These are phyloP conservation scores for Eurois occulta DNA, from an alignment of 2,888 invertebrate genomes.

Conservation along the genomic window DNA sequence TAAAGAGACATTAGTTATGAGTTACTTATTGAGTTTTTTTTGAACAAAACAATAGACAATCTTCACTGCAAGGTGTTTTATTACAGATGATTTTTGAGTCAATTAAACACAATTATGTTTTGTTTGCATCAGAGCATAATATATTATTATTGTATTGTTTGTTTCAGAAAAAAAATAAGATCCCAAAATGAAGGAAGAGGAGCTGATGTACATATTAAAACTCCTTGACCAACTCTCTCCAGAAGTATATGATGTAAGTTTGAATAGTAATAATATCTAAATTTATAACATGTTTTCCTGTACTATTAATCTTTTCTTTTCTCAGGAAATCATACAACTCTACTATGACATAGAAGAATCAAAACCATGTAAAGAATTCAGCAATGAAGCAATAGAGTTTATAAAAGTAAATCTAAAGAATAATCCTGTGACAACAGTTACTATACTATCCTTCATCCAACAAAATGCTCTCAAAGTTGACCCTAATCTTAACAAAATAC, in stretches of 20 bases:
- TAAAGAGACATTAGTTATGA: background rate
- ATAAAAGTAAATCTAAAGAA: slow-evolving; percentile 84
- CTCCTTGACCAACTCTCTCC: slow-evolving; percentile 82
- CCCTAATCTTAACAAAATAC: slow-evolving; percentile 76
- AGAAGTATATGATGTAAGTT: slow-evolving; percentile 82
- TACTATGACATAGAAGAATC: slow-evolving; percentile 79
- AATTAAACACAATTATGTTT: background rate
- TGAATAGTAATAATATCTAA: background rate
- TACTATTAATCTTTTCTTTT: slow-evolving; percentile 28
- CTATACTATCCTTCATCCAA: slow-evolving; percentile 79
- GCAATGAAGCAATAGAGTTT: slow-evolving; percentile 80
- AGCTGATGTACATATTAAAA: slow-evolving; percentile 84
- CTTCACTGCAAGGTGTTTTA: background rate
- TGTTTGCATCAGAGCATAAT: background rate
- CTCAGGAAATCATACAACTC: slow-evolving; percentile 83
- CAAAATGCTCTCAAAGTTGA: slow-evolving; percentile 72
- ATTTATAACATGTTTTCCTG: background rate
- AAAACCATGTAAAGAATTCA: slow-evolving; percentile 77
- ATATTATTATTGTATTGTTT: background rate
- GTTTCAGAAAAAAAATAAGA: slow-evolving; percentile 53
- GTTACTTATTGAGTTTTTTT: too few relatives aligned
- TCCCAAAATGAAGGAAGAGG: slow-evolving; percentile 84
- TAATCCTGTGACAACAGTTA: slow-evolving; percentile 85
- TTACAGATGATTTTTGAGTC: background rate
- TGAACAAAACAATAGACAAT: background rate